Conservation (phyloP, 2,113 vertebrate genomes). For the Alethe diademata region DNA sequence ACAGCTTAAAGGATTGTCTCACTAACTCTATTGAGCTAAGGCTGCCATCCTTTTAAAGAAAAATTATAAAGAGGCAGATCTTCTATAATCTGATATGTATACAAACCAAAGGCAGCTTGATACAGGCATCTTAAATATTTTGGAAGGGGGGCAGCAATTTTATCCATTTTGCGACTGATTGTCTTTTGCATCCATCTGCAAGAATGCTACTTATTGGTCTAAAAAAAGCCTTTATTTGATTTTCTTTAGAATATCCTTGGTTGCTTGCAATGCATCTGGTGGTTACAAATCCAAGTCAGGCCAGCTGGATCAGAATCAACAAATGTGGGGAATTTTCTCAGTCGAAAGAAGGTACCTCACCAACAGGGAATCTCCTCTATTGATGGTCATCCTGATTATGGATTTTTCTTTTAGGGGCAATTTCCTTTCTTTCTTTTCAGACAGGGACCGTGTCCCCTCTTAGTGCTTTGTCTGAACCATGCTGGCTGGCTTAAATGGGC, state of each 20-base stretch:
- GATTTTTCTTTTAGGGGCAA: slow-evolving; percentile 51
- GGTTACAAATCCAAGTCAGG: slow-evolving; percentile 21
- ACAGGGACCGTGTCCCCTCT: slow-evolving; percentile 8
- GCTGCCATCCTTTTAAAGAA: slow-evolving; percentile 84
- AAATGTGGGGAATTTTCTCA: slow-evolving; percentile 16
- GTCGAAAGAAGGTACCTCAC: slow-evolving; percentile 29
- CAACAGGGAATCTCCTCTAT: slow-evolving; percentile 11
- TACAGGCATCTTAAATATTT: slow-evolving; percentile 51
- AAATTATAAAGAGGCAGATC: slow-evolving; percentile 84
- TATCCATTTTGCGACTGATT: slow-evolving; percentile 52
- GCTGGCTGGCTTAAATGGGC: slow-evolving; percentile 14
- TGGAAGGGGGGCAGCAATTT: slow-evolving; percentile 3
- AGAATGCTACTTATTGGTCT: slow-evolving; percentile 52
- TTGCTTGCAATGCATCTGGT: slow-evolving; percentile 27
- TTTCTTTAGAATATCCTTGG: slow-evolving; percentile 41
- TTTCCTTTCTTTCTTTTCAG: slow-evolving; percentile 58
- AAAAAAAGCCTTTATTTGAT: slow-evolving; percentile 26
- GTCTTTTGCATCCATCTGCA: slow-evolving; percentile 45
- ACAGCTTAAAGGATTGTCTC: slow-evolving; percentile 81
- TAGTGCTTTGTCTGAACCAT: slow-evolving; percentile 5
- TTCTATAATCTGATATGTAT: slow-evolving; percentile 80
- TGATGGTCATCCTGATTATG: slow-evolving; percentile 50
- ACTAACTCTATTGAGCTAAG: slow-evolving; percentile 73
- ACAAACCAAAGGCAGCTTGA: slow-evolving; percentile 66
- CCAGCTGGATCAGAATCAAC: slow-evolving; percentile 47